Percentiles rank a stretch among this genome's conserved stretches.
Evolutionary conservation across 2,113 vertebrate species (phyloP).

Genomic region (Centropus unirufus): DNA sequence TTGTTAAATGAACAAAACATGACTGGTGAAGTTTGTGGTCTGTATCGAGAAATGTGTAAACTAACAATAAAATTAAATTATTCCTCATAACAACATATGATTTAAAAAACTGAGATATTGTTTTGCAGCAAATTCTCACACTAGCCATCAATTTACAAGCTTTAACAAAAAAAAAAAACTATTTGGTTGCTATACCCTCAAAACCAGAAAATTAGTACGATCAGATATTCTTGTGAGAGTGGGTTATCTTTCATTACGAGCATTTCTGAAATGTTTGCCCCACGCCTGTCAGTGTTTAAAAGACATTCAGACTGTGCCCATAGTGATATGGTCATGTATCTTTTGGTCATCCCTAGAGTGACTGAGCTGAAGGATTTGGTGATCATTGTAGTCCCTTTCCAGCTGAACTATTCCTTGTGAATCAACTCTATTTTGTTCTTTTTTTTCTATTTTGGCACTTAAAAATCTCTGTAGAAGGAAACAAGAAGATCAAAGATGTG

Average conservation of each 20-base stretch:
- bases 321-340: too few species aligned
- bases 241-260: background rate
- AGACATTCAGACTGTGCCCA: too few species aligned
- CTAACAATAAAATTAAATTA: background rate
- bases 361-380: too few species aligned
- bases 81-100: rapidly evolving
- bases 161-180: background rate
- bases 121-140: background rate
- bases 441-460: background rate
- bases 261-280: background rate
- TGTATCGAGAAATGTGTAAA: background rate
- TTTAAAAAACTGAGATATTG: background rate
- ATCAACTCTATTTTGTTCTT: rapidly evolving
- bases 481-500: background rate
- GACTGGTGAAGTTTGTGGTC: background rate
- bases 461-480: background rate
- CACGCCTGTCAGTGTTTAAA: too few species aligned
- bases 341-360: too few species aligned
- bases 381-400: too few species aligned
- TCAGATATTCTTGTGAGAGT: background rate
- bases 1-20: background rate
- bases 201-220: background rate
- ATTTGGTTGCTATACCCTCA: background rate
- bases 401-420: too few species aligned
- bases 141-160: background rate